These are phyloP conservation scores for Tortricodes alternella DNA, from an alignment of 2,888 invertebrate genomes.

Conservation along the genomic window DNA sequence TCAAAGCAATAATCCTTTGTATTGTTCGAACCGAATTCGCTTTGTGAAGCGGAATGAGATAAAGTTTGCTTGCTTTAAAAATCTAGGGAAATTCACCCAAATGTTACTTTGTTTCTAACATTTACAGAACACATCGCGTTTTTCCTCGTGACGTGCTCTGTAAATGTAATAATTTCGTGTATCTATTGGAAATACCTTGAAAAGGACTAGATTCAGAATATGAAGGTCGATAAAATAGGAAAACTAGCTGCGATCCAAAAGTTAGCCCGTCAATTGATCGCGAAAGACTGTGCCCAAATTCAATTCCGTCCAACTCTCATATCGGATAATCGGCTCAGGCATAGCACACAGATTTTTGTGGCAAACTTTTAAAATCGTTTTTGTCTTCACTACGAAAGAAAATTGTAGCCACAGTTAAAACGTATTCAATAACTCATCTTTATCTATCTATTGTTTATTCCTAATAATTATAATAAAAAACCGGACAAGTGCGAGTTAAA, in stretches of 20 bases:
- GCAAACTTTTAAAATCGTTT: too few relatives aligned
- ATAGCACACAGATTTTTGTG: conserved; percentile 23
- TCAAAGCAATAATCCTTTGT: conserved; percentile 25
- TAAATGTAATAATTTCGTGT: too few relatives aligned
- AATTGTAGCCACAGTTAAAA: too few relatives aligned
- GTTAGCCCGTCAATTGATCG: conserved; percentile 32
- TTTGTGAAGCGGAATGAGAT: conserved; percentile 11
- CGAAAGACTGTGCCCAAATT: conserved; percentile 60
- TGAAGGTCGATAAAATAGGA: conserved; percentile 11
- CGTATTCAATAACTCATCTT: too few relatives aligned
- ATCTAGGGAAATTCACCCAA: neutral
- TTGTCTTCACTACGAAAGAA: too few relatives aligned
- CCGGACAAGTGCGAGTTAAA: too few relatives aligned
- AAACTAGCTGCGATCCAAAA: conserved; percentile 24
- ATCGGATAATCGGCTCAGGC: conserved; percentile 67
- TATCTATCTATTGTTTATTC: too few relatives aligned
- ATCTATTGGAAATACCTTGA: too few relatives aligned
- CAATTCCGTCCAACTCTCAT: conserved; percentile 65
- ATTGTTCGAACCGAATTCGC: conserved; percentile 10
- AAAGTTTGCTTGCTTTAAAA: conserved; percentile 7
- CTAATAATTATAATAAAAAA: too few relatives aligned
- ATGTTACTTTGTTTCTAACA: neutral
- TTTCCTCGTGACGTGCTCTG: too few relatives aligned
- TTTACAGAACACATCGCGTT: too few relatives aligned
- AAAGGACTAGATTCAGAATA: neutral